Conservation (phyloP, 2,888 invertebrate genomes). For the Drepanosiphum platanoidis region DNA sequence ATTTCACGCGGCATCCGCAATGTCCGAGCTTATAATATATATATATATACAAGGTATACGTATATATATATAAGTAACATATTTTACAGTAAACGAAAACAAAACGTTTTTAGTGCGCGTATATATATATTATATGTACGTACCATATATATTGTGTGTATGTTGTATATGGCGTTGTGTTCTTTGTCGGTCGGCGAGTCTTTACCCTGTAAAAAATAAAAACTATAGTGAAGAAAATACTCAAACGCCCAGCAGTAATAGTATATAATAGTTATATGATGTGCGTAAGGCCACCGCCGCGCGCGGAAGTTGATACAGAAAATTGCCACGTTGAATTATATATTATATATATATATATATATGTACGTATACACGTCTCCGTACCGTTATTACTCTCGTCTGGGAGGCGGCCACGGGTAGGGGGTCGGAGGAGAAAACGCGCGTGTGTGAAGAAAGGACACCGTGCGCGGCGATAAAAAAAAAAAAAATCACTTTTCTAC, state of each 20-base stretch:
- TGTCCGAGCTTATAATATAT: too few relatives aligned
- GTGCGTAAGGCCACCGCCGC: not conserved
- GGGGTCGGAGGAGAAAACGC: not conserved
- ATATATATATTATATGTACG: too few relatives aligned
- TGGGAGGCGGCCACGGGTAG: not conserved
- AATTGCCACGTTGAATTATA: not conserved
- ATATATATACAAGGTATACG: too few relatives aligned
- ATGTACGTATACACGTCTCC: not conserved
- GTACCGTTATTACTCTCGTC: not conserved
- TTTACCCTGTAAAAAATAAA: too few relatives aligned
- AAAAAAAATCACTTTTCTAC: not conserved
- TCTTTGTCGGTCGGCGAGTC: too few relatives aligned
- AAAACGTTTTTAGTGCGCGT: too few relatives aligned
- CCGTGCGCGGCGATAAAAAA: not conserved
- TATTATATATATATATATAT: not conserved
- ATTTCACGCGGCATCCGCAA: too few relatives aligned
- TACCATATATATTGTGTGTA: too few relatives aligned
- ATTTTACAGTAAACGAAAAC: too few relatives aligned
- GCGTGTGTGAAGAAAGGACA: not conserved
- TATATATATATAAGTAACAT: too few relatives aligned
- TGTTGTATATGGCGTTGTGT: too few relatives aligned
- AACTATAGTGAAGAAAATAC: too few relatives aligned
- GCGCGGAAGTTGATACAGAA: not conserved
- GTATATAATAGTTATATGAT: not conserved
- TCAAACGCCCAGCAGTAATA: not conserved